Conservation (phyloP, 2,797 vertebrate species). For the Columba guinea region DNA sequence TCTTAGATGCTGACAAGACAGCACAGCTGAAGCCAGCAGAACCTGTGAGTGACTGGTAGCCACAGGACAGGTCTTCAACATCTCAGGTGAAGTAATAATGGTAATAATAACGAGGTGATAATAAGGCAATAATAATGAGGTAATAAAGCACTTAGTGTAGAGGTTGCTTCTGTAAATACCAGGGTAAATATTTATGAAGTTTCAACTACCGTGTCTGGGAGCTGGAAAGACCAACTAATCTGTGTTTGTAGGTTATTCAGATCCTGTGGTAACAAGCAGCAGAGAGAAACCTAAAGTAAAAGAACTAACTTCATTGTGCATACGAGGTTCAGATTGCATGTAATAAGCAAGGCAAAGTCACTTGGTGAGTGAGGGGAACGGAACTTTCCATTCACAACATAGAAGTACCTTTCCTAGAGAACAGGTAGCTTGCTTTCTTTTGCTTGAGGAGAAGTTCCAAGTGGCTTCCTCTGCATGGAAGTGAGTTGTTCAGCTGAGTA, state of each 20-base stretch:
- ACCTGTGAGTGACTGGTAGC: neutral
- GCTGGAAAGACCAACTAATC: neutral
- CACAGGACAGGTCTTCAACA: neutral
- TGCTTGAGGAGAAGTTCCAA: neutral
- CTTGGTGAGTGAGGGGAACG: fast-evolving
- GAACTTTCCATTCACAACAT: neutral
- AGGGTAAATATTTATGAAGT: neutral
- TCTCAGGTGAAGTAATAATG: neutral
- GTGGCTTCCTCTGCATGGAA: neutral
- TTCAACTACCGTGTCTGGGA: neutral
- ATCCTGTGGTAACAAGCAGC: neutral
- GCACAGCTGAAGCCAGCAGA: neutral
- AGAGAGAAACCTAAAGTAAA: neutral
- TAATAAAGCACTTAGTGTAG: neutral
- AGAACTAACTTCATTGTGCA: neutral
- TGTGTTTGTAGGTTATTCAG: neutral
- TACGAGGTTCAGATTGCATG: neutral
- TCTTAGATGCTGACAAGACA: neutral
- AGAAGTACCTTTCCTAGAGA: neutral
- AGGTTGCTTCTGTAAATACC: neutral
- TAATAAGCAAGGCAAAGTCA: neutral
- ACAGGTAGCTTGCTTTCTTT: neutral
- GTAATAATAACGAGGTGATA: no score
- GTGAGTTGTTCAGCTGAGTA: neutral
- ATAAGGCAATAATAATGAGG: no score